A percentile compares a stretch with the other conserved stretches of the same genome.
These are phyloP conservation scores for Malacosoma neustria DNA, from an alignment of 2,888 invertebrate species.

Conservation along the genomic window DNA sequence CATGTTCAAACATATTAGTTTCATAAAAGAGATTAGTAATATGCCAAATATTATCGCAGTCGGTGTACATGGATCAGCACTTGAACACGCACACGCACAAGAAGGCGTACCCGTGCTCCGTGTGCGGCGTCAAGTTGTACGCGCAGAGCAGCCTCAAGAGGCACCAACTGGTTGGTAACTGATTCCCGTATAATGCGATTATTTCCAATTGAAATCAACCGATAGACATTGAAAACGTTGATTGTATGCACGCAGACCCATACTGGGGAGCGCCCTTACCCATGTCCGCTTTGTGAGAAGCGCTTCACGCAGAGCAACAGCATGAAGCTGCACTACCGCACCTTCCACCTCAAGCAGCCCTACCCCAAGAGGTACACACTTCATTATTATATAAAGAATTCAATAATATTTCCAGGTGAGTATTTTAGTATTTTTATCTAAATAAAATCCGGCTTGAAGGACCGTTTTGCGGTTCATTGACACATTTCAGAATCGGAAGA, in stretches of 20 bases:
- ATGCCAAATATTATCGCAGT: slow-evolving; percentile 33
- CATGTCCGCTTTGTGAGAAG: slow-evolving; percentile 45
- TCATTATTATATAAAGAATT: too few species aligned
- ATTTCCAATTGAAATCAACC: too few species aligned
- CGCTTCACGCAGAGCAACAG: slow-evolving; percentile 53
- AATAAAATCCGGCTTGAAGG: too few species aligned
- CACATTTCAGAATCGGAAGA: too few species aligned
- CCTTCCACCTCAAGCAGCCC: slow-evolving; percentile 51
- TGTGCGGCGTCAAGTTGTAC: slow-evolving; percentile 44
- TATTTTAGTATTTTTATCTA: too few species aligned
- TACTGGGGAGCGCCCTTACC: slow-evolving; percentile 45
- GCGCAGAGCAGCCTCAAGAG: slow-evolving; percentile 27
- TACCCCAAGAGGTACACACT: slow-evolving; percentile 53
- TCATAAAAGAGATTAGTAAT: too few species aligned
- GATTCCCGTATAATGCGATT: too few species aligned
- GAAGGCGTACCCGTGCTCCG: slow-evolving; percentile 35
- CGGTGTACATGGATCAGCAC: slow-evolving; percentile 47
- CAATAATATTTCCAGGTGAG: too few species aligned
- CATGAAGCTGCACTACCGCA: slow-evolving; percentile 47
- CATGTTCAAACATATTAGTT: too few species aligned
- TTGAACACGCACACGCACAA: slow-evolving; percentile 49
- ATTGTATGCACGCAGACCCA: slow-evolving; percentile 32
- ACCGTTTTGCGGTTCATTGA: too few species aligned
- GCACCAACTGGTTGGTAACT: slow-evolving; percentile 35
- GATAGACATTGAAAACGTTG: background rate